Conservation (phyloP, 2,888 invertebrate species). For the Diaperis boleti region DNA sequence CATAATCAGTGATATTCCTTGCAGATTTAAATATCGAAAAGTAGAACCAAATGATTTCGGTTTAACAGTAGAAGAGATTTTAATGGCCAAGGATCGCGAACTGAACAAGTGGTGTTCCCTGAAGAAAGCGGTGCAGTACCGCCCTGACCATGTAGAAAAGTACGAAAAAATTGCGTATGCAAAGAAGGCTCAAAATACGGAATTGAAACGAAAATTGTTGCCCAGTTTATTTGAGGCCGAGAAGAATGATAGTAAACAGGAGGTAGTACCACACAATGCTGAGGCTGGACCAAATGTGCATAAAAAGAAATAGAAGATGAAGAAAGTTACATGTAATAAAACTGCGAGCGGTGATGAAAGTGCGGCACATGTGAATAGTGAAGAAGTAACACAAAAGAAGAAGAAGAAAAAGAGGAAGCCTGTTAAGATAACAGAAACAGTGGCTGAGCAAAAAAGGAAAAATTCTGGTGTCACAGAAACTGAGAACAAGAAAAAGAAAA, state of each 20-base stretch:
- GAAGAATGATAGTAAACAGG: conserved; percentile 6
- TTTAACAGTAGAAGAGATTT: conserved; percentile 91
- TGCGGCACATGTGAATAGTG: not conserved
- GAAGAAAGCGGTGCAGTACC: conserved; percentile 85
- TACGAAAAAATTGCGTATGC: conserved; percentile 83
- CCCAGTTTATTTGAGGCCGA: conserved; percentile 78
- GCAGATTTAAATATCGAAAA: conserved; percentile 92
- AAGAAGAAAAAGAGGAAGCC: conserved; percentile 50
- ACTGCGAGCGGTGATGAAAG: conserved; percentile 21
- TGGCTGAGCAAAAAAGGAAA: not conserved
- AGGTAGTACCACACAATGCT: not conserved
- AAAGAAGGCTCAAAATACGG: conserved; percentile 78
- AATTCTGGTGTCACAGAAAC: not conserved
- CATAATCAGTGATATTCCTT: conserved; percentile 90
- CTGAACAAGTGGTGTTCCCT: conserved; percentile 96
- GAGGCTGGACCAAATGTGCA: not conserved
- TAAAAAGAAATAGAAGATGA: conserved; percentile 44
- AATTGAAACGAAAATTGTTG: conserved; percentile 83
- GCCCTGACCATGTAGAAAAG: conserved; percentile 82
- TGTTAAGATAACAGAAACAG: conserved; percentile 24
- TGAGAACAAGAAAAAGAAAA: conserved; percentile 26
- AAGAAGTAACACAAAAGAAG: conserved; percentile 35
- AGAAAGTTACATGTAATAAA: conserved; percentile 29
- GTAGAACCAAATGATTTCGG: conserved; percentile 94
- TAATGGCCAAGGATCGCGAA: conserved; percentile 92